Conservation (phyloP, 2,797 vertebrate species). For the Danio choprae region DNA sequence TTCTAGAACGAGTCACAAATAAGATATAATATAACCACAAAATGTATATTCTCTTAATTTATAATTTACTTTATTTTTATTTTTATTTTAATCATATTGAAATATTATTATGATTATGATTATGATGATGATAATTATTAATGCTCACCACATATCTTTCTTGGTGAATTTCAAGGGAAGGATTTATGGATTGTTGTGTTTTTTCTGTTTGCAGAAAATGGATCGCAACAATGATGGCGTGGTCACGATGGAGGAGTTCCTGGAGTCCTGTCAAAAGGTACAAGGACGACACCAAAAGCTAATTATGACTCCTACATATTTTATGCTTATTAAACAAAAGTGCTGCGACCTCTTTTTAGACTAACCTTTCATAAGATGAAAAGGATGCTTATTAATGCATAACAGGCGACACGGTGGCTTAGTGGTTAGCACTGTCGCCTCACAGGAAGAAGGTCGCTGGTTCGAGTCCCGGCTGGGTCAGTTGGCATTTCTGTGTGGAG, state of each 20-base stretch:
- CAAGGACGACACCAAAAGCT: not conserved
- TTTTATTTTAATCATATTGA: too few relatives aligned
- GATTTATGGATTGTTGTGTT: not conserved
- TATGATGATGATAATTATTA: not conserved
- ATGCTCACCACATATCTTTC: not conserved
- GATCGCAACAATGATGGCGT: slow-evolving; percentile 95
- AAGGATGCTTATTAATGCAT: too few relatives aligned
- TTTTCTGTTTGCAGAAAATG: slow-evolving; percentile 87
- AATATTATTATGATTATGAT: too few relatives aligned
- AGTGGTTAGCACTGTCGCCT: too few relatives aligned
- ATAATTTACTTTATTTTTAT: too few relatives aligned
- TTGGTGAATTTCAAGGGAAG: not conserved
- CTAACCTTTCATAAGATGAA: too few relatives aligned
- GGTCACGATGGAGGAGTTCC: slow-evolving; percentile 95
- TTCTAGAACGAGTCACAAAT: too few relatives aligned
- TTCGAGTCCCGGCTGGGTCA: too few relatives aligned
- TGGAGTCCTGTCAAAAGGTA: slow-evolving; percentile 95
- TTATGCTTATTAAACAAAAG: not conserved
- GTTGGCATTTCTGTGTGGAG: too few relatives aligned
- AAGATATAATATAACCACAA: not conserved
- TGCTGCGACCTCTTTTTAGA: not conserved
- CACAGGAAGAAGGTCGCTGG: too few relatives aligned
- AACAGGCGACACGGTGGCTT: too few relatives aligned
- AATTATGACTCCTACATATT: not conserved
- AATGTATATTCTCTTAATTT: not conserved